phyloP scores from a whole-genome alignment of 2,113 vertebrate species.

The Anseranas semipalmata region DNA sequence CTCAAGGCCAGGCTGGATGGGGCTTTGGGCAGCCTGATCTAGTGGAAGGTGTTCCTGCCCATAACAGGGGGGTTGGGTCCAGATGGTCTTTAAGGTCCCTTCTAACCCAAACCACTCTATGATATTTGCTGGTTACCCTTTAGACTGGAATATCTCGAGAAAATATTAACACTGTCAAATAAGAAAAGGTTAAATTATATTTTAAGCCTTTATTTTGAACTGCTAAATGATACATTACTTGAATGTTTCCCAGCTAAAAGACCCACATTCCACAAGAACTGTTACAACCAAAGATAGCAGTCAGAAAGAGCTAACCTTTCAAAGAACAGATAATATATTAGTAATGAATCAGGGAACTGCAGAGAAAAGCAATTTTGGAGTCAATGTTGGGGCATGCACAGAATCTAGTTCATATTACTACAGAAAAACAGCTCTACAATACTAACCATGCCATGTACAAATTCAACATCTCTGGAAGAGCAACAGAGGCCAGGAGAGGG shows the following conservation, averaged over 20 bases:
- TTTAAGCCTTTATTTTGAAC: slow-evolving; percentile 5
- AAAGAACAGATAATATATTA: background rate
- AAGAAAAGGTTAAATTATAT: slow-evolving; percentile 12
- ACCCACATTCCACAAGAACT: background rate
- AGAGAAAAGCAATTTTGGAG: background rate
- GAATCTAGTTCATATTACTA: background rate
- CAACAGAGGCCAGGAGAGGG: background rate
- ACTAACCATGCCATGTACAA: background rate
- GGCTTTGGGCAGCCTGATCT: no score
- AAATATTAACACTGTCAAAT: background rate
- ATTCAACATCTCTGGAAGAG: background rate
- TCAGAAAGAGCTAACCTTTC: slow-evolving; percentile 24
- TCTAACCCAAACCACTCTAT: no score
- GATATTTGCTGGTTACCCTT: background rate
- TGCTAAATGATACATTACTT: slow-evolving; percentile 7
- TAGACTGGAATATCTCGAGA: background rate
- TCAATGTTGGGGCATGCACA: background rate
- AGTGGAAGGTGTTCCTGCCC: no score
- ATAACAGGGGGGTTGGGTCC: no score
- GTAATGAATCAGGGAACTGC: background rate
- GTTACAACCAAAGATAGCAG: background rate
- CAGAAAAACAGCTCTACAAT: background rate
- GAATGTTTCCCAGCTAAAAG: background rate
- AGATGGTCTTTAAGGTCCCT: no score
- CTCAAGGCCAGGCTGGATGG: no score